Evolutionary conservation across 2,113 vertebrate genomes (phyloP), one percentile per base, ranked within the genome.

Genomic region (Amia ocellicauda): DNA sequence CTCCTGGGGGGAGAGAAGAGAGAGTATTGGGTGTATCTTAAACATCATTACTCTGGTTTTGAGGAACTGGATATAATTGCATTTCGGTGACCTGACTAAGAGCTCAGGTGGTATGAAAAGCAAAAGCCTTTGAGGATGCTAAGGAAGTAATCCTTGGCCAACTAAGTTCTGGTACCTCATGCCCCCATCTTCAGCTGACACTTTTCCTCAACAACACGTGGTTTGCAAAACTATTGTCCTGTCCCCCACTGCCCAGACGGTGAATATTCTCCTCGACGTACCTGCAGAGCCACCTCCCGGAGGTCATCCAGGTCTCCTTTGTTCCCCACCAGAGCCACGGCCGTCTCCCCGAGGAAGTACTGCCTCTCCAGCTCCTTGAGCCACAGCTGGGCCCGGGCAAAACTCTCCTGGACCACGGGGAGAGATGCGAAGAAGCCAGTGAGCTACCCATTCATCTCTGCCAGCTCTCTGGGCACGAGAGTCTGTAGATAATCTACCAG

Each of bases 251-350:
- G n/a, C n/a, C n/a, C n/a, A n/a, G n/a, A 36, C 5, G n/a, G 16
- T 47, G 45, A 3, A 47, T 11, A 19, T 47, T 36, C n/a, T 3
- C 22, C 24, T 22, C 10, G 9, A 1, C 0, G 55, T 76, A 92
- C 92, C 89, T 92, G 71, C 0, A 60, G 13, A 1, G 79, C 16
- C 3, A 93, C 86, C 70, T 92, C 75, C 53, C 89, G 69, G 28
- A 72, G 17, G 42, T 62, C 52, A 1, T 16, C 49, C 1, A 91
- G 85, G 58, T 94, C 93, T 0, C 17, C 69, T 76, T 93, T 93
- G 84, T 92, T 92, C 42, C 89, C 91, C 0, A 92, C 83, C 71
- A 94, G 79, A 67, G 79, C 84, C 0, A 89, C 67, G 62, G 91
- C 76, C 0, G 86, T 86, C 17, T 91, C 88, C 3, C 78, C 60